Percentiles rank a stretch among this genome's conserved stretches.
Evolutionary conservation across 2,888 invertebrate species (phyloP).

Genomic region (Coleophora deauratella): DNA sequence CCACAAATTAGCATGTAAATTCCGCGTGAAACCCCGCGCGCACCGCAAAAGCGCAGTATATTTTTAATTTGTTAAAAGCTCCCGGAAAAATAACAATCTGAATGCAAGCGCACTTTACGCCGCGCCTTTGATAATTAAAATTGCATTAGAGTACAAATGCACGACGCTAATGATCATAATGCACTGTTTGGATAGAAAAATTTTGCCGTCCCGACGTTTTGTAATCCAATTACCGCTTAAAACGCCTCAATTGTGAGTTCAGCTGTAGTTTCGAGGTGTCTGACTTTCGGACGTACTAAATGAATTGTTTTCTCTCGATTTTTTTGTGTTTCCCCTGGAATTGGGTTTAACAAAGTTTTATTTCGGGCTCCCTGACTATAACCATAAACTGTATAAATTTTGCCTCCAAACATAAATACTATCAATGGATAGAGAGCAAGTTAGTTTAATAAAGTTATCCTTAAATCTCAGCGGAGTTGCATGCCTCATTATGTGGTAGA

Average conservation of each 20-base stretch:
- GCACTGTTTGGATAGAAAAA: constrained; percentile 56
- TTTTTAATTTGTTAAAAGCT: constrained; percentile 70
- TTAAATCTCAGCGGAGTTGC: too few relatives aligned
- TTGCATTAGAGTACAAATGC: constrained; percentile 64
- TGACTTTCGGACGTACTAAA: constrained; percentile 5
- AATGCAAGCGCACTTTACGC: constrained; percentile 58
- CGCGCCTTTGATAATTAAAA: constrained; percentile 72
- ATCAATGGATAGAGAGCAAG: too few relatives aligned
- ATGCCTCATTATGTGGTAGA: too few relatives aligned
- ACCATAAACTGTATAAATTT: too few relatives aligned
- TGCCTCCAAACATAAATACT: too few relatives aligned
- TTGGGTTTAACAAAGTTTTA: too few relatives aligned
- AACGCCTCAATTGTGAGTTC: constrained; percentile 31
- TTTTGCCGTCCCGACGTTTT: constrained; percentile 30
- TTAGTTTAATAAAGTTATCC: too few relatives aligned
- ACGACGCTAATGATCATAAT: constrained; percentile 53
- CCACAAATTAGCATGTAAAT: constrained; percentile 20
- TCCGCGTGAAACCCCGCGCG: constrained; percentile 9
- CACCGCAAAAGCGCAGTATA: constrained; percentile 18
- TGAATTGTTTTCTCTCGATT: too few relatives aligned
- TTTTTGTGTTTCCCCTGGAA: too few relatives aligned
- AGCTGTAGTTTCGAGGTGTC: constrained; percentile 19
- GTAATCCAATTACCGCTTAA: constrained; percentile 39
- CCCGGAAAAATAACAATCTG: constrained; percentile 65
- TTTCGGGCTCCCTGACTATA: too few relatives aligned